A percentile compares a stretch with the other conserved stretches of the same genome.
These are phyloP conservation scores for Reinhardtius hippoglossoides DNA, from an alignment of 2,113 vertebrate species.

Conservation along the genomic window DNA sequence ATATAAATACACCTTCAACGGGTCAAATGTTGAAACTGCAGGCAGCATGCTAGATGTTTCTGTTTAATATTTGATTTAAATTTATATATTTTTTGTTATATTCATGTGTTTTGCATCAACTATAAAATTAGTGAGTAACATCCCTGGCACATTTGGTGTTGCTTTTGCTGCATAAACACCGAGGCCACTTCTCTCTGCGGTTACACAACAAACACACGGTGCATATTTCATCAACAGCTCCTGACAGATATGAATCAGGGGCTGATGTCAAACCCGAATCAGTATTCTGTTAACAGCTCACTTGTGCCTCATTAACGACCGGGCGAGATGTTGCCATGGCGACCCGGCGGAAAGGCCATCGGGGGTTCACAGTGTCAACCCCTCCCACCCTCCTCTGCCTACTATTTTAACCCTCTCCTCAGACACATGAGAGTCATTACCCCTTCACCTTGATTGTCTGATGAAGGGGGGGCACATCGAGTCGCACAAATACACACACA, in stretches of 20 bases:
- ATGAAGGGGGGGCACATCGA: conserved; percentile 31
- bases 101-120: neutral
- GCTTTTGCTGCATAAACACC: conserved; percentile 7
- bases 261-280: conserved; percentile 73
- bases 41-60: neutral
- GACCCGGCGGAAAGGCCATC: conserved; percentile 73
- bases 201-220: conserved; percentile 36
- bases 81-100: neutral
- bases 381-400: conserved; percentile 43
- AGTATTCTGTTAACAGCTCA: conserved; percentile 79
- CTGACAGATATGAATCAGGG: conserved; percentile 63
- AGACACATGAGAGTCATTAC: conserved; percentile 65
- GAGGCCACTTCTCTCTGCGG: neutral
- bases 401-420: conserved; percentile 68
- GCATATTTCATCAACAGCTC: conserved; percentile 62
- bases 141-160: conserved; percentile 28
- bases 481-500: conserved; percentile 15
- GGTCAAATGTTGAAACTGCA: neutral
- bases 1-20: neutral
- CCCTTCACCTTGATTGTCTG: conserved; percentile 49
- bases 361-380: conserved; percentile 72
- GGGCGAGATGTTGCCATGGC: conserved; percentile 75
- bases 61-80: neutral
- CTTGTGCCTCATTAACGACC: conserved; percentile 75
- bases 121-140: conserved; percentile 9